Conservation (phyloP, 2,797 vertebrate genomes). For the Uromys caudimaculatus region DNA sequence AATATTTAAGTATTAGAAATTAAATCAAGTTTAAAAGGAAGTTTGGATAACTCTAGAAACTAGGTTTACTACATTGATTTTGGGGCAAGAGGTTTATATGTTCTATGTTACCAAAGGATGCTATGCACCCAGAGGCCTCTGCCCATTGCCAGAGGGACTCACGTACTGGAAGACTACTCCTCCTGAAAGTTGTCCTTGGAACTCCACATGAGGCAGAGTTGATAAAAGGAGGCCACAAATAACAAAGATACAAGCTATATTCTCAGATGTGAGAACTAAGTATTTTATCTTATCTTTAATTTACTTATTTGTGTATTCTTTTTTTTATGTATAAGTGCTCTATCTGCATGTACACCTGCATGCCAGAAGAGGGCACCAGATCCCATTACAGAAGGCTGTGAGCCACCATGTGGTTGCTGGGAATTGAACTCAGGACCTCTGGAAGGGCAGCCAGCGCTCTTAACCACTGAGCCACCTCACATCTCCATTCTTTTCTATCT, state of each 20-base stretch:
- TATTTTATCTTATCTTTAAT: neutral
- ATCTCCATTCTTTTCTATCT: neutral
- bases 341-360: neutral
- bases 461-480: neutral
- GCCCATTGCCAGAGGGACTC: neutral
- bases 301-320: neutral
- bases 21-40: constrained; percentile 40
- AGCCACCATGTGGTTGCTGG: neutral
- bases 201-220: neutral
- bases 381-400: neutral
- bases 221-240: neutral
- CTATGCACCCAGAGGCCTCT: neutral
- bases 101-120: constrained; percentile 59
- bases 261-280: neutral
- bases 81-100: constrained; percentile 50
- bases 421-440: neutral
- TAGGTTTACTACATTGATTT: constrained; percentile 60
- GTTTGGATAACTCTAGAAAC: constrained; percentile 23
- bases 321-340: neutral
- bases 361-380: neutral
- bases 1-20: constrained; percentile 45
- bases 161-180: neutral
- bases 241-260: neutral
- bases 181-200: neutral
- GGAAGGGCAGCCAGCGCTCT: neutral